phyloP scores from a whole-genome alignment of 2,888 invertebrate genomes.

The Pelosia muscerda region DNA sequence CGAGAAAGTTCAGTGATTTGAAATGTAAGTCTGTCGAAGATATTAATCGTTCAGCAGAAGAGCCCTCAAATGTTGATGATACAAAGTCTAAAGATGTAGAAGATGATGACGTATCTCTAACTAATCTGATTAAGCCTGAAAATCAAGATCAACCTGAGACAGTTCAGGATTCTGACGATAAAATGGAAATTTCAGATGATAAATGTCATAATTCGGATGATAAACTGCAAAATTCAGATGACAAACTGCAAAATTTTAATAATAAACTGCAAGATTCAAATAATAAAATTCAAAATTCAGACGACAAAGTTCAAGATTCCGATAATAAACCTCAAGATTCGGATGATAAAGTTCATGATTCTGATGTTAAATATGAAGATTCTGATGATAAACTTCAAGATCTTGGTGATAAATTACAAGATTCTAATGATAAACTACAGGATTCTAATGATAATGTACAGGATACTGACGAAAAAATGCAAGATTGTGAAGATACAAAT shows the following conservation, averaged over 20 bases:
- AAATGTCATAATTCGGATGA: conserved; percentile 3
- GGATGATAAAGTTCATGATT: background rate
- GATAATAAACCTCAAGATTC: background rate
- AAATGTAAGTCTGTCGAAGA: conserved; percentile 20
- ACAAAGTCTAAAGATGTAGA: conserved; percentile 19
- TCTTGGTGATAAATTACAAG: background rate
- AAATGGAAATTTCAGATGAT: background rate
- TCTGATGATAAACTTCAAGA: background rate
- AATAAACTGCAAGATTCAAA: background rate
- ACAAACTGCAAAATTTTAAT: background rate
- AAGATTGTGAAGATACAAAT: background rate
- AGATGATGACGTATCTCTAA: conserved; percentile 18
- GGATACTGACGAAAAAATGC: background rate
- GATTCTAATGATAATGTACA: background rate
- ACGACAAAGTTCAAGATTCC: background rate
- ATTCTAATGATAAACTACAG: background rate
- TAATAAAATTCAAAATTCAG: background rate
- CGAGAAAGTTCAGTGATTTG: conserved; percentile 9
- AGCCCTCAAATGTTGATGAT: conserved; percentile 17
- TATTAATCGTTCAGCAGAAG: conserved; percentile 24
- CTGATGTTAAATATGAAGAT: conserved; percentile 3
- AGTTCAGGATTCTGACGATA: background rate
- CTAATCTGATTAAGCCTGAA: conserved; percentile 38
- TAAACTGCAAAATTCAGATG: conserved; percentile 1
- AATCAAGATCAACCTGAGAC: conserved; percentile 39